These are phyloP conservation scores for Paramacrobiotus metropolitanus DNA, from an alignment of 1,140 invertebrate species.

Conservation along the genomic window DNA sequence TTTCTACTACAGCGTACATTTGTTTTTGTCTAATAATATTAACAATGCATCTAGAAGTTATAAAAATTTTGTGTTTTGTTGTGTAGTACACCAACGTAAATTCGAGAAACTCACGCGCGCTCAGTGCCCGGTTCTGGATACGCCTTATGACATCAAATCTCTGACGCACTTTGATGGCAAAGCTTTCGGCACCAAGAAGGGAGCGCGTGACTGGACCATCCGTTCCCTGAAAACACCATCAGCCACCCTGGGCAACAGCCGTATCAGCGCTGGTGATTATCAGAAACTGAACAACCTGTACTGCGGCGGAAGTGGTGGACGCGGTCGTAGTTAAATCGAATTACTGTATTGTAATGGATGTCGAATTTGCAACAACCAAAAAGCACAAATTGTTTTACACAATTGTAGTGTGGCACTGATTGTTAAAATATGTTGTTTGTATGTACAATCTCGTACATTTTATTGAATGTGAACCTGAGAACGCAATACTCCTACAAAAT, in stretches of 20 bases:
- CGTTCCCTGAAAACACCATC: background rate
- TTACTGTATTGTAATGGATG: background rate
- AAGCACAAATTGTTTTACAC: too few relatives aligned
- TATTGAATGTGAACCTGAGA: background rate
- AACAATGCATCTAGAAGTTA: background rate
- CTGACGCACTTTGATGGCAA: background rate
- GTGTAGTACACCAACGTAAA: background rate
- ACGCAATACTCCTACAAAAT: background rate
- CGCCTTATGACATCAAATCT: background rate
- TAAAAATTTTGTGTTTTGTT: background rate
- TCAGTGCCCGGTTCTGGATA: background rate
- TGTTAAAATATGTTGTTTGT: too few relatives aligned
- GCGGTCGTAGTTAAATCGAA: background rate
- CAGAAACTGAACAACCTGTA: background rate
- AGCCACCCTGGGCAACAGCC: background rate
- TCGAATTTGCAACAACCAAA: background rate
- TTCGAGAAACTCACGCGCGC: background rate
- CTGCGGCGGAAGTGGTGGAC: background rate
- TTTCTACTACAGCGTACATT: too few relatives aligned
- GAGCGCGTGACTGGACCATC: conserved; percentile 1
- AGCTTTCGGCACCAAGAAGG: background rate
- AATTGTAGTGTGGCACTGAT: too few relatives aligned
- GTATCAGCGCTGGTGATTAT: background rate
- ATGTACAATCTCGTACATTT: background rate
- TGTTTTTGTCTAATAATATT: background rate